Evolutionary conservation across 92 coral and sea anemone genomes (phyloP).

Genomic region (Parazoanthus swiftii): DNA sequence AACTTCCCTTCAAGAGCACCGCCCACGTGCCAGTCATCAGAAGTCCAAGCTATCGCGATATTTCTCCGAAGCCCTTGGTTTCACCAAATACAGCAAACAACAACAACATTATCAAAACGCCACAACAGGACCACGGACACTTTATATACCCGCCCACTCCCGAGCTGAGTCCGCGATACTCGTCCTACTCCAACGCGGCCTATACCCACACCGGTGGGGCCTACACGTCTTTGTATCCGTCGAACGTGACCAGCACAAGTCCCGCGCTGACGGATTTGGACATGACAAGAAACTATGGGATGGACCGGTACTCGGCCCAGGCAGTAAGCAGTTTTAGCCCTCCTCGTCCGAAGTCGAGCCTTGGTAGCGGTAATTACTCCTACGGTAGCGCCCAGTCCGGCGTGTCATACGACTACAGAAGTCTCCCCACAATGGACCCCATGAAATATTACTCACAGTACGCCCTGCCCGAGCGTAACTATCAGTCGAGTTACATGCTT

Average conservation of each 20-base stretch:
- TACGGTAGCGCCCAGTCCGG: slow-evolving; percentile 54
- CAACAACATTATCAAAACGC: slow-evolving; percentile 67
- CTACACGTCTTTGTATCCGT: slow-evolving; percentile 56
- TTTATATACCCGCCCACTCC: slow-evolving; percentile 86
- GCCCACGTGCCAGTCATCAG: slow-evolving; percentile 50
- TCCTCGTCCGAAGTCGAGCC: slow-evolving; percentile 72
- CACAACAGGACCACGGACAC: slow-evolving; percentile 78
- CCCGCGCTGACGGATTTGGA: slow-evolving; percentile 68
- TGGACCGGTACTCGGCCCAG: slow-evolving; percentile 67
- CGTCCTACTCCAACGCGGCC: slow-evolving; percentile 66
- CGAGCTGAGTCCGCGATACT: slow-evolving; percentile 80
- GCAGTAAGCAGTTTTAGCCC: slow-evolving; percentile 54
- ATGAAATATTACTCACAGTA: slow-evolving; percentile 90
- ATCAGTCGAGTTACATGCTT: slow-evolving; percentile 81
- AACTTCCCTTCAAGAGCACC: slow-evolving; percentile 44
- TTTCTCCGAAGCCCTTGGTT: slow-evolving; percentile 61
- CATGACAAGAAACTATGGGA: slow-evolving; percentile 73
- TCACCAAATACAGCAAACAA: slow-evolving; percentile 71
- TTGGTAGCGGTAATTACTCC: slow-evolving; percentile 63
- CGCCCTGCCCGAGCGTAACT: slow-evolving; percentile 78
- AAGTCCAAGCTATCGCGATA: slow-evolving; percentile 67
- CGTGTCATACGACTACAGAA: slow-evolving; percentile 74
- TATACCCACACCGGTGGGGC: slow-evolving; percentile 58
- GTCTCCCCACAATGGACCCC: slow-evolving; percentile 77
- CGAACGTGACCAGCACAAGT: slow-evolving; percentile 52